Evolutionary conservation across 2,797 vertebrate species (phyloP), one percentile per base, ranked within the genome.

Genomic region (Hybognathus amarus): DNA sequence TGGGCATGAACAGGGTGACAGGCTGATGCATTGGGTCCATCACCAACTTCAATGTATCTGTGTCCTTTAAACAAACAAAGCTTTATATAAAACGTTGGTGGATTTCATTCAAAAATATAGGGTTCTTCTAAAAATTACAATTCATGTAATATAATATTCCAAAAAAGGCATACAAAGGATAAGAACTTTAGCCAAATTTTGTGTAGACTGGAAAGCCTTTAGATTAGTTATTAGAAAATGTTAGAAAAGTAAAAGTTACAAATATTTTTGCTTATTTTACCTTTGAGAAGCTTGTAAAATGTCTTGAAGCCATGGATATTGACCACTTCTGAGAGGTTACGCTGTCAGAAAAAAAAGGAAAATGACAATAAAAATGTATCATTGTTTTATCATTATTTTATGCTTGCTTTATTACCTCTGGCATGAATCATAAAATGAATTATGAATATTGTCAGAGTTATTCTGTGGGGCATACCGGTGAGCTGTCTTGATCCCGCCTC

Each of bases 1-100:
- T 95, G 6, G 98, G 97, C 93, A 96, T 92, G 92, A 99, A 97
- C 86, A 98, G 17, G 0, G 97, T 98, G 86, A 98, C 87, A 0
- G 97, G 98, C 30, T 93, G 94, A 90, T 96, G 92, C 3, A 94
- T 69, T 1, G 78, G 90, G 11, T 97, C 92, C 0, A 90, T 91
- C 87, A 98, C 86, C 79, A 94, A 20, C 10, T 91, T 90, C 50
- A 96, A 87, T 83, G 98, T 85, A 5, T 93, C 96, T 0, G 94
- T 92, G 40, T 95, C 96, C 98, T 99, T 93, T 18, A 93, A 82
- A 80, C 13, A 52, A 38, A 77, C n/a, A 61, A 42, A 74, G 22
- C 18, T 52, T 42, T 6, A 40, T 40, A 40, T 24, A 17, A 54
- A 15, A 59, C 5, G 11, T 63, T 15, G 59, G 24, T 24, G 12